phyloP scores from a whole-genome alignment of 2,797 vertebrate genomes.

The Sorex maritimensis region DNA sequence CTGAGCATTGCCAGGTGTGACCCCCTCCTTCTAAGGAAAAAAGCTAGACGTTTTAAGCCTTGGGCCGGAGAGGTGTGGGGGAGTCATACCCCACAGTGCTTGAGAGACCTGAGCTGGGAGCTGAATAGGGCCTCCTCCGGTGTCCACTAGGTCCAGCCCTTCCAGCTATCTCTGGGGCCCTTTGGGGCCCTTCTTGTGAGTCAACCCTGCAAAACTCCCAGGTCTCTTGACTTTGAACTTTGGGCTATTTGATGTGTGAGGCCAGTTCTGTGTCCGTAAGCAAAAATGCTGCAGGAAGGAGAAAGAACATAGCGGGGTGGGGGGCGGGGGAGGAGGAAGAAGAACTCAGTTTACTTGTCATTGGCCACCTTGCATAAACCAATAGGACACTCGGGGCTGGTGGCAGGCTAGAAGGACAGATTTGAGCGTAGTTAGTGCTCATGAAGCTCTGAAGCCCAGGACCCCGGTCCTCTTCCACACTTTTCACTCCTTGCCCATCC shows the following conservation, averaged over 20 bases:
- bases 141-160: no score
- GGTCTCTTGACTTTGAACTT: neutral
- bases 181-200: neutral
- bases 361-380: neutral
- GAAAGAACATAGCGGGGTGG: neutral
- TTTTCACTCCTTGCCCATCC: neutral
- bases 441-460: slow-evolving; percentile 31
- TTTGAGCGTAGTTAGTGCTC: slow-evolving; percentile 24
- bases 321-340: neutral
- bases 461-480: neutral
- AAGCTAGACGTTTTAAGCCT: no score
- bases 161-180: no score
- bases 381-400: neutral
- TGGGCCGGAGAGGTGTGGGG: no score
- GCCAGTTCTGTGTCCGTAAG: neutral
- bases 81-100: no score
- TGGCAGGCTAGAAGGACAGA: neutral
- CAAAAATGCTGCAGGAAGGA: neutral
- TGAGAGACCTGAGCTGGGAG: no score
- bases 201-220: neutral
- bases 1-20: no score
- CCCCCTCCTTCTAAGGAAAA: no score
- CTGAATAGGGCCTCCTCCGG: no score
- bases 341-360: neutral
- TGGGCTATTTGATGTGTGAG: neutral